phyloP scores from a whole-genome alignment of 2,888 invertebrate species.

The Oxystoma pomonae region DNA sequence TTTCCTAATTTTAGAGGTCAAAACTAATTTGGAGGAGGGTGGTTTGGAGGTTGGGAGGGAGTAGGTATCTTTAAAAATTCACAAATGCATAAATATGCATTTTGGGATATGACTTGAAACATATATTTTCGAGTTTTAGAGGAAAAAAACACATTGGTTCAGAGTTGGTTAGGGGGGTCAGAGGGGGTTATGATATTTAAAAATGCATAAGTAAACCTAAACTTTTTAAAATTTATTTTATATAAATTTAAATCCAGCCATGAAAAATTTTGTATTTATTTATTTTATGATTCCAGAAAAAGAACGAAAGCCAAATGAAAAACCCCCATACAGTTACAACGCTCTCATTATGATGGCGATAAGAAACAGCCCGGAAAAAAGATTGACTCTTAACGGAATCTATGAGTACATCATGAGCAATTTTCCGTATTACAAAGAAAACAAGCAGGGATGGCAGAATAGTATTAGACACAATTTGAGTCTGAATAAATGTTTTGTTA shows the following conservation, averaged over 20 bases:
- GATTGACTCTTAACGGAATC: slow-evolving; percentile 92
- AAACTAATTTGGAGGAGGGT: too few relatives aligned
- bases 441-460: slow-evolving; percentile 99
- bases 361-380: slow-evolving; percentile 87
- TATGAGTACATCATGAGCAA: slow-evolving; percentile 99
- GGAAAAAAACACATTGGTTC: too few relatives aligned
- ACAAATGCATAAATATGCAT: too few relatives aligned
- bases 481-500: slow-evolving; percentile 97
- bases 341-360: slow-evolving; percentile 99
- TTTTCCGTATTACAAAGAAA: slow-evolving; percentile 97
- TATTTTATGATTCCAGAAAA: slow-evolving; percentile 37
- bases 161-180: too few relatives aligned
- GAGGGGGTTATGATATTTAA: too few relatives aligned
- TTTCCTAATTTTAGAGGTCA: too few relatives aligned
- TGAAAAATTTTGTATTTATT: background rate
- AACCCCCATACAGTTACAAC: slow-evolving; percentile 98
- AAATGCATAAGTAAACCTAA: too few relatives aligned
- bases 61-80: too few relatives aligned
- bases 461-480: slow-evolving; percentile 96
- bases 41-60: too few relatives aligned
- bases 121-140: too few relatives aligned
- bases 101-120: too few relatives aligned
- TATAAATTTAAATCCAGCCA: slow-evolving; percentile 5
- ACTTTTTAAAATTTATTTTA: too few relatives aligned
- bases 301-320: slow-evolving; percentile 76